These are phyloP conservation scores for Drosophila suboccidentalis DNA, from an alignment of 2,888 invertebrate genomes.

Conservation along the genomic window DNA sequence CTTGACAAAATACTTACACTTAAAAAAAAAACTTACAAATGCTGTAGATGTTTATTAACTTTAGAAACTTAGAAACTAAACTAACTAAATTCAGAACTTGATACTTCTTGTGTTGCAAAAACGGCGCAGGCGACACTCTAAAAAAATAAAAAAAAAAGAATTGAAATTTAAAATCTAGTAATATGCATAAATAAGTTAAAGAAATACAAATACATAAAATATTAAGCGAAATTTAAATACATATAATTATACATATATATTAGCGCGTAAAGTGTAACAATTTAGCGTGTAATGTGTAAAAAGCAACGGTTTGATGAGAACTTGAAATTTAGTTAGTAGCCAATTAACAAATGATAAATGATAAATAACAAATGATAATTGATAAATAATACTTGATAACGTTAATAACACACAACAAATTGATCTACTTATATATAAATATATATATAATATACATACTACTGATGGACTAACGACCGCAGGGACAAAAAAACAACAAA, in stretches of 20 bases:
- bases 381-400: conserved; percentile 31
- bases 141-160: conserved; percentile 33
- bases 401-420: conserved; percentile 54
- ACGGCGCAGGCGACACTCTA: conserved; percentile 59
- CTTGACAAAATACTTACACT: conserved; percentile 25
- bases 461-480: conserved; percentile 34
- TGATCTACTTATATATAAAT: conserved; percentile 57
- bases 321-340: conserved; percentile 82
- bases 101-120: conserved; percentile 41
- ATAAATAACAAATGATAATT: conserved; percentile 12
- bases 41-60: conserved; percentile 39
- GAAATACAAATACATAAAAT: conserved; percentile 36
- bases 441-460: conserved; percentile 32
- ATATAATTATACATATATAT: conserved; percentile 45
- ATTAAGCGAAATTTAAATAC: conserved; percentile 27
- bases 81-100: conserved; percentile 27
- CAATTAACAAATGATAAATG: conserved; percentile 63
- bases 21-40: conserved; percentile 24
- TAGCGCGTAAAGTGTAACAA: conserved; percentile 73
- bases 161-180: conserved; percentile 11
- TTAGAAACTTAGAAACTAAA: conserved; percentile 29
- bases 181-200: conserved; percentile 42
- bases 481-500: conserved; percentile 11
- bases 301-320: conserved; percentile 70
- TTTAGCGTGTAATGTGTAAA: conserved; percentile 76